Percentiles rank a stretch among this genome's conserved stretches.
phyloP scores from a whole-genome alignment of 2,797 vertebrate species.

The Euphonia xanthogaster region DNA sequence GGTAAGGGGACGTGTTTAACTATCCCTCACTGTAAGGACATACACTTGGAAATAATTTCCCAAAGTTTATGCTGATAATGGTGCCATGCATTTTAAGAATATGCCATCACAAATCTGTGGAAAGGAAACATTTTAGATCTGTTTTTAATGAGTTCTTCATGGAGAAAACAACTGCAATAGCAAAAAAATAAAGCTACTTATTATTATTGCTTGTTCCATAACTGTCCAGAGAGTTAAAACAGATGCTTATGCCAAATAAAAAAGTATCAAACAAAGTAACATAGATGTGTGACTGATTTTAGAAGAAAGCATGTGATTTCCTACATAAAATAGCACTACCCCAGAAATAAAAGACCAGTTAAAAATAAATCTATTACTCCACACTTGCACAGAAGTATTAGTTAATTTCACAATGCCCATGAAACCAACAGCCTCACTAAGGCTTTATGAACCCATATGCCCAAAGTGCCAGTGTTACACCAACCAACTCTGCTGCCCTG shows the following conservation, averaged over 20 bases:
- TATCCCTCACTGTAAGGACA: background rate
- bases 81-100: background rate
- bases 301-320: background rate
- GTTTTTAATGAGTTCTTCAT: background rate
- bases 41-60: background rate
- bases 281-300: background rate
- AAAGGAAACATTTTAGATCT: background rate
- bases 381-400: background rate
- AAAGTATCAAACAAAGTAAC: background rate
- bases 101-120: background rate
- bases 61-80: slow-evolving; percentile 14
- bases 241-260: background rate
- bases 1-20: background rate
- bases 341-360: background rate
- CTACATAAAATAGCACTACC: background rate
- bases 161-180: background rate
- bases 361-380: background rate
- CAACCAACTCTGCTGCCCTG: background rate
- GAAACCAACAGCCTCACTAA: background rate
- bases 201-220: background rate
- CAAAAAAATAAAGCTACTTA: background rate
- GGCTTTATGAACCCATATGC: background rate
- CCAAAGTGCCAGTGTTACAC: background rate
- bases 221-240: background rate
- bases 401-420: background rate